Evolutionary conservation across 2,888 invertebrate species (phyloP), one percentile per base, ranked within the genome.

Genomic region (Nebria brevicollis): DNA sequence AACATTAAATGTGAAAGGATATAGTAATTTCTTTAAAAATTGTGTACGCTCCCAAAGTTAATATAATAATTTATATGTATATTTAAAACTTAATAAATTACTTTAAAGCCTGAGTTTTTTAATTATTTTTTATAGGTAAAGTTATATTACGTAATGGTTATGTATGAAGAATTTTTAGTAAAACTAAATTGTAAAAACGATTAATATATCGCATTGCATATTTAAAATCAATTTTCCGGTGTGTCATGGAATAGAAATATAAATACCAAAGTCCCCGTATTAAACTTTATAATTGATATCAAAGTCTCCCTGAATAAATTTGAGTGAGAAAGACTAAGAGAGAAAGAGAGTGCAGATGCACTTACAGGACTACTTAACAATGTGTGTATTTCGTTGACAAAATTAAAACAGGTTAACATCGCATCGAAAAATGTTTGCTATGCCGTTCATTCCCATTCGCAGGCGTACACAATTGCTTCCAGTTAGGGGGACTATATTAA

Each of bases 371-470:
- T 11, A 54, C 54, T 54, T 54, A 54, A 54, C 54, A 54, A 54
- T 54, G 54, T 8, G 7, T 6, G 26, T 70, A 66, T 15, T 25
- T 20, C 20, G 74, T 74, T 79, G 73, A 74, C 68, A 79, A 75
- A 79, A 80, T 80, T 75, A 80, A 80, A 80, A 80, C 80, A 80
- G 75, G 80, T 80, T 75, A 79, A 68, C 66, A 72, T 78, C 34
- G 66, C 43, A 75, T 75, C 34, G 41, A 72, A 65, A 72, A 42
- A 78, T 74, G 73, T 73, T 11, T 20, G 78, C 72, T 73, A 78
- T 78, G 70, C 73, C 41, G 64, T 70, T 80, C 41, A 41, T 70
- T 80, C 70, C 70, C 75, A 75, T 75, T 64, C 65, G 42, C 34
- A 20, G 72, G 75, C 80, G 75, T 80, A 64, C 64, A 72, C 64